Evolutionary conservation across 2,797 vertebrate species (phyloP).

Genomic region (Lithobates sylvaticus): DNA sequence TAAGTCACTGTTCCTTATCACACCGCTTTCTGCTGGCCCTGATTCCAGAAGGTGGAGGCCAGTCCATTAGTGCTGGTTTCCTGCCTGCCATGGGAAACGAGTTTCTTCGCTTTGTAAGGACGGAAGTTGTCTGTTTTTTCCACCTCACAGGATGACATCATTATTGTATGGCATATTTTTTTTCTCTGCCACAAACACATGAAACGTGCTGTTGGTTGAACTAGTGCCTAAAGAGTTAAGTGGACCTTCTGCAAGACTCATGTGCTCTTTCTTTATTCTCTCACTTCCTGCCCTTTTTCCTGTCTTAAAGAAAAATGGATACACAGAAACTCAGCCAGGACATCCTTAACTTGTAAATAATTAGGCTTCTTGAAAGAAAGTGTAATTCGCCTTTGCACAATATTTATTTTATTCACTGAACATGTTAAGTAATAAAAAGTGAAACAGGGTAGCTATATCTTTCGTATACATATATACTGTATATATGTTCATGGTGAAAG

Average conservation of each 20-base stretch:
- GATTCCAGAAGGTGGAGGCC: constrained; percentile 36
- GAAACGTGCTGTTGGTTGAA: background rate
- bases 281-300: constrained; percentile 70
- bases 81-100: constrained; percentile 51
- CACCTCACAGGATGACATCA: constrained; percentile 47
- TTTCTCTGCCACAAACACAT: constrained; percentile 2
- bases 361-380: constrained; percentile 33
- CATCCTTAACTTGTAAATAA: constrained; percentile 68
- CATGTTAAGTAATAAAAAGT: too few species aligned
- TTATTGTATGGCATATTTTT: background rate
- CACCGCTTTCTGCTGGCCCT: background rate
- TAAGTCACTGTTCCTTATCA: background rate
- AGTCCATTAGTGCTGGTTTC: constrained; percentile 43
- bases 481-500: too few species aligned
- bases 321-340: constrained; percentile 67
- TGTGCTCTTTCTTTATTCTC: constrained; percentile 68
- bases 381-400: background rate
- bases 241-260: constrained; percentile 19
- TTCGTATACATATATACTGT: too few species aligned
- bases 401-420: too few species aligned
- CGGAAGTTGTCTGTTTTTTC: constrained; percentile 52
- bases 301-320: constrained; percentile 70
- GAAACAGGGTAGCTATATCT: too few species aligned
- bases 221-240: constrained; percentile 11
- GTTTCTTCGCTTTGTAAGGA: constrained; percentile 28